Evolutionary conservation across 2,888 invertebrate species (phyloP), one percentile per base, ranked within the genome.

Genomic region (Lepidonotus clava): DNA sequence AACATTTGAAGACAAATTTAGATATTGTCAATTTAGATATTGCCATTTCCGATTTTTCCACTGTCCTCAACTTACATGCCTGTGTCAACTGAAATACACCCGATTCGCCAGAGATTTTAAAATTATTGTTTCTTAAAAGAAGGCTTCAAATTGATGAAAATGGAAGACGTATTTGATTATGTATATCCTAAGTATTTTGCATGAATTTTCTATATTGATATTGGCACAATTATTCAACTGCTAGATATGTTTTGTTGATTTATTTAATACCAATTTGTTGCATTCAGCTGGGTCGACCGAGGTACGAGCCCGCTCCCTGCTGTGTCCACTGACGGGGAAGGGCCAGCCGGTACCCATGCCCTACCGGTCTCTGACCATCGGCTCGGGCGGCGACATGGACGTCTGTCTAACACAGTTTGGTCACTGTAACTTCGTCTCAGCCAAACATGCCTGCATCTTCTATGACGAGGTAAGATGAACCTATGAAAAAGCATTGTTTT

Each of bases 281-380:
- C n/a, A 6, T 61, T 32, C 32, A 38, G 32, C 36, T 41, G 84
- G 67, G n/a, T 51, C 61, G 34, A 41, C 88, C 46, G 93, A 94
- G 87, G 91, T 94, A 4, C 91, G 92, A 85, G 95, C 96, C 0
- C 93, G 96, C 36, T 97, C 97, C 0, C 95, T 96, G 86, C 93
- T 97, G 5, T 96, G 96, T 90, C 96, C 96, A 0, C 93, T 96
- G 6, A 94, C 95, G n/a, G 95, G 95, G 18, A 95, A 95, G 89
- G 95, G 95, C 87, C 92, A 93, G 85, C 92, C 94, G 90, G 94
- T 95, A 28, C 95, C 96, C 66, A 97, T 97, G 97, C 94, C 96
- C 24, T 96, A 96, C 92, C 95, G 96, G 89, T 96, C 96, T 4
- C 93, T 97, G 28, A 96, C 95, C 53, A 95, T 98, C 86, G 98